These are phyloP conservation scores for Sisyra nigra DNA, from an alignment of 2,888 invertebrate species.

Conservation along the genomic window DNA sequence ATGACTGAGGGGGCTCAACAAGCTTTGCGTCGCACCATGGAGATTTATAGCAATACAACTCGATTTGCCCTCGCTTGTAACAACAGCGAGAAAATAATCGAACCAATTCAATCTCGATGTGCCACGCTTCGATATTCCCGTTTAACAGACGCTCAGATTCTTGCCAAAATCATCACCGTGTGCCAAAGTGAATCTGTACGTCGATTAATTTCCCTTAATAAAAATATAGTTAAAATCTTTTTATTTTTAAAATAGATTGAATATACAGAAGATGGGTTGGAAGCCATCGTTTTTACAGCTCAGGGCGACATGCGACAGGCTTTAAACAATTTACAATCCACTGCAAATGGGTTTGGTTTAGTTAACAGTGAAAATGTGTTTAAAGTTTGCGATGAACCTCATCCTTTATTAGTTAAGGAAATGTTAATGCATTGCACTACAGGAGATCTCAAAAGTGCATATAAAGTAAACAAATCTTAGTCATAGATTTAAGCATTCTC, in stretches of 20 bases:
- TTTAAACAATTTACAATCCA: conserved; percentile 92
- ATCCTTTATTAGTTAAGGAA: conserved; percentile 80
- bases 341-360: conserved; percentile 78
- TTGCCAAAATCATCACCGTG: conserved; percentile 64
- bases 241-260: conserved; percentile 40
- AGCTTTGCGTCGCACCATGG: conserved; percentile 95
- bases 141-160: conserved; percentile 77
- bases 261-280: conserved; percentile 82
- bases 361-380: conserved; percentile 92
- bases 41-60: conserved; percentile 92
- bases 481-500: background rate
- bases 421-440: conserved; percentile 76
- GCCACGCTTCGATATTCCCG: conserved; percentile 88
- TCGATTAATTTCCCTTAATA: conserved; percentile 8
- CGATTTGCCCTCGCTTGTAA: conserved; percentile 97
- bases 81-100: conserved; percentile 96
- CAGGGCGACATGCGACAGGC: conserved; percentile 98
- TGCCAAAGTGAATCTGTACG: conserved; percentile 55
- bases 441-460: conserved; percentile 73
- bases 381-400: conserved; percentile 98
- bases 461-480: conserved; percentile 33
- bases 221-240: background rate
- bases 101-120: conserved; percentile 97
- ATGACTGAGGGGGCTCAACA: conserved; percentile 99
- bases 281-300: conserved; percentile 93